Base-by-base conservation (phyloP, 1,140 invertebrate species). In the Papilio dardanus region DNA sequence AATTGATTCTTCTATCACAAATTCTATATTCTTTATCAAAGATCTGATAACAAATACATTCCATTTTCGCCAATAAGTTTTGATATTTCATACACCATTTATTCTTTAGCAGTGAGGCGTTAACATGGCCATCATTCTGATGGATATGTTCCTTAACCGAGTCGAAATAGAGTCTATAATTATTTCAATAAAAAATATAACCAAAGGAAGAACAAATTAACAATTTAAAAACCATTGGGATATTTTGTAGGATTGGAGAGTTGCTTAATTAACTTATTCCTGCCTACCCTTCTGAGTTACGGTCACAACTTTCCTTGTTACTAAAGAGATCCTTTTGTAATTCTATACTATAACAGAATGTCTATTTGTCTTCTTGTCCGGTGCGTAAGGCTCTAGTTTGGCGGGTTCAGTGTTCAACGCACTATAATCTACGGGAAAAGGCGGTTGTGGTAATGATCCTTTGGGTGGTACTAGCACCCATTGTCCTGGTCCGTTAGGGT, bases 381-480 rank as follows among this genome's bases (percentile, higher is more conserved):
- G 95, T 75, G 94, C 94, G 83, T 96, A 96, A 75, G 95, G 95
- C 88, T 96, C 96, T 67, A 96, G 83, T 82, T 96, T 95, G 66
- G 95, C 95, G 75, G 95, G 94, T 79, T 96, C 94, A 3, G 95
- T 95, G 88, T 96, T 96, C 74, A 96, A 92, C 10, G 96, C 96
- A 80, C 95, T 96, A 88, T 96, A 96, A 92, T 96, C 96, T 21
- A 96, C 95, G 0, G 96, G 96, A 83, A 96, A 96, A 33, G 69
- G 69, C 5, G 69, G 69, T 10, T 73, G 42, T 7, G 69, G 93
- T 12, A 94, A 88, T 33, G 94, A 91, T n/a, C 93, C 93, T 74
- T 94, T 94, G 14, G 94, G 93, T 14, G 95, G 94, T 30, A 96
- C 96, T 35, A 96, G 94, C 30, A 96, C 93, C 94, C 95, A 96